These are phyloP conservation scores for Ceratotherium simum DNA, from an alignment of 2,113 vertebrate species.

Conservation along the genomic window DNA sequence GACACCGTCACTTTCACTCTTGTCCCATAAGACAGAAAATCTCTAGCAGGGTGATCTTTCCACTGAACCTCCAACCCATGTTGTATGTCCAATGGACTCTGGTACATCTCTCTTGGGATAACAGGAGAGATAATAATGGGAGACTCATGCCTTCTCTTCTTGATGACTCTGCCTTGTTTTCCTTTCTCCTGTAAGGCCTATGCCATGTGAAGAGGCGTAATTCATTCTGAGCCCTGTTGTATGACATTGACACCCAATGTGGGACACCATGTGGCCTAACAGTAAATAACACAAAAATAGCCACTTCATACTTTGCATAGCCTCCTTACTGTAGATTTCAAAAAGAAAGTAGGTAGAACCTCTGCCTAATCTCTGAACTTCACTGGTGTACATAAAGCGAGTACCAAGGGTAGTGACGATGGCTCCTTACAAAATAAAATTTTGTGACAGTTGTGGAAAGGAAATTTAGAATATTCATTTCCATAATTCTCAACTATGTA, in stretches of 20 bases:
- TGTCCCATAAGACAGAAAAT: not conserved
- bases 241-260: not conserved
- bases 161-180: not conserved
- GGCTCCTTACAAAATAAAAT: not conserved
- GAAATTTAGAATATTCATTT: constrained; percentile 14
- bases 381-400: not conserved
- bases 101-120: not conserved
- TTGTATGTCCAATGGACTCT: not conserved
- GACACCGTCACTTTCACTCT: not conserved
- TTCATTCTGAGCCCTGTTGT: not conserved
- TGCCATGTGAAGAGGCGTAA: not conserved
- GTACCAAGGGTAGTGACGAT: not conserved
- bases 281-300: not conserved
- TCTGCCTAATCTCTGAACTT: not conserved
- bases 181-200: not conserved
- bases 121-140: not conserved
- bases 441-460: not conserved
- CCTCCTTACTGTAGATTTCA: not conserved
- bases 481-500: not conserved
- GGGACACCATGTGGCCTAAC: not conserved
- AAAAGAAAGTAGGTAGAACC: not conserved
- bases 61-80: not conserved
- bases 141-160: not conserved
- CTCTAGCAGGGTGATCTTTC: not conserved
- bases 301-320: not conserved